Evolutionary conservation across 2,888 invertebrate genomes (phyloP).

Genomic region (Dendrolimus houi): DNA sequence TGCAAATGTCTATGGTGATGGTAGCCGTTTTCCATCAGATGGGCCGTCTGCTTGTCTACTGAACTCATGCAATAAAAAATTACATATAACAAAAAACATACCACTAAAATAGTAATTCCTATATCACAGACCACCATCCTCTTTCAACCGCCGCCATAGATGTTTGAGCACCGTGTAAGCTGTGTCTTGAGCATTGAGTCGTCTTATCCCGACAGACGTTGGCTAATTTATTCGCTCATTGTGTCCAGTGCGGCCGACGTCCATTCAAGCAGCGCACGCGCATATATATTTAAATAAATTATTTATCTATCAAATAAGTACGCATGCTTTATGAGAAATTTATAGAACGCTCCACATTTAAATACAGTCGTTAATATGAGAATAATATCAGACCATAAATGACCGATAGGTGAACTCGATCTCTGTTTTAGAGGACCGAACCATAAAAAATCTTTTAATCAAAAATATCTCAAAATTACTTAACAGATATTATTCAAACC

Average conservation of each 20-base stretch:
- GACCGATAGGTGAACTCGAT: background rate
- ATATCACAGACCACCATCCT: background rate
- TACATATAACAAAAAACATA: too few relatives aligned
- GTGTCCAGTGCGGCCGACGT: constrained; percentile 16
- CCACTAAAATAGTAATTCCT: background rate
- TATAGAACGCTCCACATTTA: constrained; percentile 7
- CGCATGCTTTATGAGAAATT: constrained; percentile 19
- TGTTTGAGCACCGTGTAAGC: background rate
- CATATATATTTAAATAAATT: constrained; percentile 1
- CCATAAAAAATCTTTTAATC: too few relatives aligned
- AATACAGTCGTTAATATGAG: background rate
- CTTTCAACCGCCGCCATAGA: background rate
- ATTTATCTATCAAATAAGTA: background rate
- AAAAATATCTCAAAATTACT: too few relatives aligned
- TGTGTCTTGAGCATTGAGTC: background rate
- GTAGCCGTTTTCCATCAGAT: too few relatives aligned
- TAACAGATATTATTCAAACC: too few relatives aligned
- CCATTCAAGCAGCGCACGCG: constrained; percentile 8
- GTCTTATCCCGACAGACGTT: constrained; percentile 5
- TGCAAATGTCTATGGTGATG: too few relatives aligned
- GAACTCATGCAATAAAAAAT: too few relatives aligned
- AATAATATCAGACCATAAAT: background rate
- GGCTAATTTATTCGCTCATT: constrained; percentile 44
- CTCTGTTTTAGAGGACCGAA: too few relatives aligned
- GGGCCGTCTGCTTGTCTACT: too few relatives aligned